A percentile compares a stretch with the other conserved stretches of the same genome.
These are phyloP conservation scores for Trinorchestia longiramus DNA, from an alignment of 1,140 invertebrate species.

Conservation along the genomic window DNA sequence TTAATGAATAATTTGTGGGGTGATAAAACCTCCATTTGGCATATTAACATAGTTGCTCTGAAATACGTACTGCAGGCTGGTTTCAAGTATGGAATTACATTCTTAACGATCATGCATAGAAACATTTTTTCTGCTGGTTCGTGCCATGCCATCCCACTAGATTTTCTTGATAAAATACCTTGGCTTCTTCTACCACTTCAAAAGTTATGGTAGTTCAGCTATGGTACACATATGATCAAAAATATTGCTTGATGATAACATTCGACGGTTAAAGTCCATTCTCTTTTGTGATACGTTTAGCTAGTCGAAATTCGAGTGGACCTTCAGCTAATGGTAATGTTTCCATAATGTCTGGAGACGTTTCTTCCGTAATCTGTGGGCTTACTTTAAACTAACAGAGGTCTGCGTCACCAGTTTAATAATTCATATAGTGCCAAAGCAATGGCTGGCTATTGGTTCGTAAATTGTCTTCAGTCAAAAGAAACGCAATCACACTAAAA, in stretches of 20 bases:
- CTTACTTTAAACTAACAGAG: neutral
- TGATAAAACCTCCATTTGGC: no score
- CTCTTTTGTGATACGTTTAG: neutral
- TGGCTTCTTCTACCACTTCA: neutral
- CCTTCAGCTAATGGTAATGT: neutral
- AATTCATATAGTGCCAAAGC: no score
- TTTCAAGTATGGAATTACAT: no score
- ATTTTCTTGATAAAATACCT: neutral
- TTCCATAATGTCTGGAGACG: neutral
- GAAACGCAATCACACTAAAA: no score
- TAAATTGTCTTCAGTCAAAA: no score
- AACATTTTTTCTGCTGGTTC: no score
- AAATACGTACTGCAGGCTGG: no score
- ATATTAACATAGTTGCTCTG: no score
- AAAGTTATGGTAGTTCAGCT: neutral
- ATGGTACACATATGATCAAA: neutral
- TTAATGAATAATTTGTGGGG: no score
- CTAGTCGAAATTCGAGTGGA: neutral
- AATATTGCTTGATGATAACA: neutral
- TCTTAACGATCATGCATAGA: no score
- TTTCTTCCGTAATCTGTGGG: neutral
- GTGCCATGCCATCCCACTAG: neutral
- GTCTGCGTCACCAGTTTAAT: no score
- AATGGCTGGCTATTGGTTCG: no score
- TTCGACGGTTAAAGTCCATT: neutral